Evolutionary conservation across 2,888 invertebrate genomes (phyloP), one percentile per base, ranked within the genome.

Genomic region (Magallana nippona): DNA sequence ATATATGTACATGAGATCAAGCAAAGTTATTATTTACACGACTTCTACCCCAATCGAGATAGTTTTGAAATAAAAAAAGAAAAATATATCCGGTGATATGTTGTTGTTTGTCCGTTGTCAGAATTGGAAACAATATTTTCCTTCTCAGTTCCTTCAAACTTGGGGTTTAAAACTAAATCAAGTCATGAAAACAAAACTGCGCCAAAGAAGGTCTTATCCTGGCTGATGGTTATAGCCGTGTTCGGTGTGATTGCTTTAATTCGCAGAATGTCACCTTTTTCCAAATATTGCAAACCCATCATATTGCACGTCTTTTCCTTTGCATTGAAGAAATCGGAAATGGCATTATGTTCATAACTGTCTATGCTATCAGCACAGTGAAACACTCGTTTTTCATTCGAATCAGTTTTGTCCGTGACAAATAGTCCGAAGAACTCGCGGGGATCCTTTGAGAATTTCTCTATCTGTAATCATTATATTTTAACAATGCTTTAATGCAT

Each of bases 291-390:
- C 11, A 82, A 13, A 13, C 82, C 82, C 27, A 57, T 78, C 19
- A 56, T 44, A 56, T 77, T 82, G 57, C 82, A 82, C 8, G 82
- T 82, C 56, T 82, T 82, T 58, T 82, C 77, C 56, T 82, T 82
- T 13, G 82, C 56, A 57, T 82, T 82, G 56, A 77, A 78, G 11
- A 77, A 77, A 22, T 10, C 22, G 10, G 77, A 57, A 17, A 78
- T 77, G 17, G 15, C 58, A 22, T 55, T 82, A 5, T 44, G 81
- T 81, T 84, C 78, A 5, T 83, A 71, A 63, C 81, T 79, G 57
- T 86, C 86, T 57, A 84, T 83, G 17, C 84, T 83, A 44, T 86
- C 86, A 63, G 81, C 83, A 60, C 86, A 86, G 79, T 82, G 82
- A 71, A 86, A 83, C 2, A 84, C 22, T 32, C 80, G 81, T 58